phyloP scores from a whole-genome alignment of 2,888 invertebrate species.

The Aphodius sticticus region DNA sequence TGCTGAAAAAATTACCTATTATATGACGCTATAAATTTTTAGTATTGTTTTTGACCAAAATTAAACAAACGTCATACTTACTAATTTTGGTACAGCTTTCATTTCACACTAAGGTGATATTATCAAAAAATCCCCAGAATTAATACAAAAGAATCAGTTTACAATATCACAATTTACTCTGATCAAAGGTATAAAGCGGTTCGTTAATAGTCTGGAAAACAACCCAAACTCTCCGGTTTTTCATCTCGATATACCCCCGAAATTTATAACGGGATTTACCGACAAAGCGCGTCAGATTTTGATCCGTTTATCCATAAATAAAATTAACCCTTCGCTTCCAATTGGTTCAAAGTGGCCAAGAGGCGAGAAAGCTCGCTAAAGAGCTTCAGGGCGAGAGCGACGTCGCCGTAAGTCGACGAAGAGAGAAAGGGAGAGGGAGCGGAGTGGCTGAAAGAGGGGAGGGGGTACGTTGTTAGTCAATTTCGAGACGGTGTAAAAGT shows the following conservation, averaged over 20 bases:
- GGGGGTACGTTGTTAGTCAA: constrained; percentile 18
- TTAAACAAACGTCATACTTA: too few species aligned
- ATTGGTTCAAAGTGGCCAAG: neutral
- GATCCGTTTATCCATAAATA: constrained; percentile 4
- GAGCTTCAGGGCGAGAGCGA: neutral
- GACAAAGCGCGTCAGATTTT: neutral
- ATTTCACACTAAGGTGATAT: too few species aligned
- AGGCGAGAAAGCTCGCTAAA: neutral
- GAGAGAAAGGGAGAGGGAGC: neutral
- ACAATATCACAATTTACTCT: neutral
- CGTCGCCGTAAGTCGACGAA: neutral
- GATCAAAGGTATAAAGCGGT: neutral
- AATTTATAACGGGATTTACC: neutral
- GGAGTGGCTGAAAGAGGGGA: neutral
- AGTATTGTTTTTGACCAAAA: too few species aligned
- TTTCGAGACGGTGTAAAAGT: constrained; percentile 25
- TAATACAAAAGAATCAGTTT: neutral
- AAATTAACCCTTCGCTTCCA: neutral
- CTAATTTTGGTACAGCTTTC: too few species aligned
- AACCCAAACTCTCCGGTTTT: neutral
- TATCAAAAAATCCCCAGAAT: too few species aligned
- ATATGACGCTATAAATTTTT: too few species aligned
- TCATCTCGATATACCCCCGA: neutral
- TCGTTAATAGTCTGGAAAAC: neutral
- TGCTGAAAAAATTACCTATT: too few species aligned